These are phyloP conservation scores for Helicoverpa zea DNA, from an alignment of 1,140 invertebrate species.

Conservation along the genomic window DNA sequence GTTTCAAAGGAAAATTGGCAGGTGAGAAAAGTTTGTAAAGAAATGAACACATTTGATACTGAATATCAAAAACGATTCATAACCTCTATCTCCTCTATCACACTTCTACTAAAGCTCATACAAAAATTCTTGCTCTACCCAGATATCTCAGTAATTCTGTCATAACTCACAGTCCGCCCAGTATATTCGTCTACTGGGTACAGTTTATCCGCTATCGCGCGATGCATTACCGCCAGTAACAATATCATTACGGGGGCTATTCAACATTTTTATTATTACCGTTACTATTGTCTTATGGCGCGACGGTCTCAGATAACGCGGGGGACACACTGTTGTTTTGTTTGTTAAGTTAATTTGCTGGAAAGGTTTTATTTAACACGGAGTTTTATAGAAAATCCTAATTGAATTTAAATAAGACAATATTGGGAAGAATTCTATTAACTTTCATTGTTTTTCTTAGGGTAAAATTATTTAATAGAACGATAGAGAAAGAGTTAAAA, in stretches of 20 bases:
- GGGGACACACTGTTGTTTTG: constrained; percentile 60
- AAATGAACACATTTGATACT: constrained; percentile 35
- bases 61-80: not conserved
- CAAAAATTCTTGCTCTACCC: not conserved
- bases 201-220: constrained; percentile 85
- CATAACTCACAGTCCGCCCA: constrained; percentile 57
- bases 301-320: constrained; percentile 78
- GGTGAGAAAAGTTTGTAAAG: constrained; percentile 37
- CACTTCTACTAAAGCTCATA: not conserved
- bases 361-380: not conserved
- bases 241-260: constrained; percentile 85
- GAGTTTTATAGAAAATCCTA: no score
- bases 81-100: no score
- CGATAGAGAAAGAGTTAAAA: no score
- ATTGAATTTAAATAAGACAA: no score
- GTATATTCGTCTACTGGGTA: constrained; percentile 78
- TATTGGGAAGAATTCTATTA: no score
- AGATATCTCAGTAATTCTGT: constrained; percentile 47
- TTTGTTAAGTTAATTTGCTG: not conserved
- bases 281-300: constrained; percentile 85
- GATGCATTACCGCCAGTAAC: constrained; percentile 79
- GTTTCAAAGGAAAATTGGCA: constrained; percentile 51
- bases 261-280: constrained; percentile 87
- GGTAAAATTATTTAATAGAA: no score
- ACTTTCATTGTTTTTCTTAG: no score